Conservation (phyloP, 2,888 invertebrate species). For the Rhaphigaster nebulosa region DNA sequence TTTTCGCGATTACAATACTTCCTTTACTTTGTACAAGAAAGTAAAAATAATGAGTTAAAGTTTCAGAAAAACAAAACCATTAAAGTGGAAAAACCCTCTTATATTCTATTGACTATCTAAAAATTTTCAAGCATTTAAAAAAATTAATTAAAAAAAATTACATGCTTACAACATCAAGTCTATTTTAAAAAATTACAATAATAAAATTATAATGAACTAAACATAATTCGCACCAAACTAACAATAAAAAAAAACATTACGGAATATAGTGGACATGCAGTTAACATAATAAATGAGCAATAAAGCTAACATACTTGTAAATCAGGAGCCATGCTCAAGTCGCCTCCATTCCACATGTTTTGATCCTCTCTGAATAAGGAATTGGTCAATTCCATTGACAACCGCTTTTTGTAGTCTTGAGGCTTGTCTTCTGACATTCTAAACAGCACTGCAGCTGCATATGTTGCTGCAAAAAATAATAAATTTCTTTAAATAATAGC, state of each 20-base stretch:
- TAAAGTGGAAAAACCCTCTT: neutral
- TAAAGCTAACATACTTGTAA: conserved; percentile 79
- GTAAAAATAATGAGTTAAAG: neutral
- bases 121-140: neutral
- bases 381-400: conserved; percentile 95
- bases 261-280: neutral
- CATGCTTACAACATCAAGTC: neutral
- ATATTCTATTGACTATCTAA: neutral
- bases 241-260: neutral
- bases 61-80: neutral
- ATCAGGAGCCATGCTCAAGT: conserved; percentile 89
- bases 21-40: too few relatives aligned
- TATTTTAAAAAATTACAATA: neutral
- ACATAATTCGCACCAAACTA: neutral
- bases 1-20: too few relatives aligned
- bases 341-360: conserved; percentile 88
- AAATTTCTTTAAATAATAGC: too few relatives aligned
- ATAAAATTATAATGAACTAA: neutral
- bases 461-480: conserved; percentile 86
- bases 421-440: conserved; percentile 99
- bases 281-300: conserved; percentile 58
- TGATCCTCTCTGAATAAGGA: conserved; percentile 94
- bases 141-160: neutral
- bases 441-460: conserved; percentile 97
- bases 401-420: conserved; percentile 95